Evolutionary conservation across 2,797 vertebrate genomes (phyloP), one percentile per base, ranked within the genome.

Genomic region (Philypnodon macrostomus): DNA sequence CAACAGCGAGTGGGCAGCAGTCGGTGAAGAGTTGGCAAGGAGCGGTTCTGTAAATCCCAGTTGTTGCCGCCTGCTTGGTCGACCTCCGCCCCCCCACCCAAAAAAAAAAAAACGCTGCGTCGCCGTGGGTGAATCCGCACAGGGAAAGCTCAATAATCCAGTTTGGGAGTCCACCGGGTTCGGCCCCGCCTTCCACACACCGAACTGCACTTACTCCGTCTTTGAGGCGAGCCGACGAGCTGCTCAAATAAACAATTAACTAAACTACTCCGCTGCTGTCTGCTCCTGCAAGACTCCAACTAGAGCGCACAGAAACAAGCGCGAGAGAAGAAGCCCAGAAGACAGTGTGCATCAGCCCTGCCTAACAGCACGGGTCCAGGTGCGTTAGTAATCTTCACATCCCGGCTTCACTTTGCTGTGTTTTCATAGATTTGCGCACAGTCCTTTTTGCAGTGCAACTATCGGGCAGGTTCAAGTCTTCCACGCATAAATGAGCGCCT

Each of bases 151-250:
- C 70, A 67, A 21, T 61, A 71, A 77, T 77, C 77, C 80, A 40
- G 70, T 60, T 68, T 62, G 64, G 71, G 74, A 75, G 68, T 63
- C 70, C 67, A n/a, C 77, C 70, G 76, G n/a, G 82, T 79, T 70
- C 79, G 77, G 77, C 86, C 85, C 85, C 87, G 79, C 88, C 89
- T 87, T 81, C 58, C 53, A 78, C 53, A 35, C 61, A 19, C 57
- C 60, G 65, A 69, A 37, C 50, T 51, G 41, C 48, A 41, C 66
- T 71, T 44, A 44, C n/a, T 65, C 70, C 34, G 45, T 51, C 49
- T 73, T 58, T 65, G 53, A 47, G 46, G 16, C 50, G 47, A 57
- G 58, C 45, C 49, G 32, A 44, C 46, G 58, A 14, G 64, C 50
- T 29, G 58, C 71, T 61, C 58, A 68, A 44, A 45, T 29, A 46